A percentile compares a stretch with the other conserved stretches of the same genome.
Evolutionary conservation across 37 sponge, comb jelly and placozoan genomes (phyloP).

Genomic region (Ianthella basta): DNA sequence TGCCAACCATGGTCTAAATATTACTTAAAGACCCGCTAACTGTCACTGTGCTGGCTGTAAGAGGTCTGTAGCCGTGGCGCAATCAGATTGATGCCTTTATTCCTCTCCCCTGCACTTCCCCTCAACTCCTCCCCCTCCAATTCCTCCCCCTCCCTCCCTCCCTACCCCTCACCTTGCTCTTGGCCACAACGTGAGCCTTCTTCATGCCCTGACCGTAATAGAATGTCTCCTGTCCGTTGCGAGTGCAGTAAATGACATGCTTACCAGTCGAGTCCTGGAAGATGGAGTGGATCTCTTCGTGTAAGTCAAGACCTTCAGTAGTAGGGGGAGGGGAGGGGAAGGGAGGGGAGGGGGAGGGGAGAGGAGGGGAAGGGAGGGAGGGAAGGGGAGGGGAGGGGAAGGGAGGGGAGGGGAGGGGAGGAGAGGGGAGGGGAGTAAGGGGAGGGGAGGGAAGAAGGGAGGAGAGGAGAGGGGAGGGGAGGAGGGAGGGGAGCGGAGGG

Average conservation of each 20-base stretch:
- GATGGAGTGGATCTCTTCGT: conserved; percentile 82
- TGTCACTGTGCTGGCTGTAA: too few relatives aligned
- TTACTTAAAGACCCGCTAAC: too few relatives aligned
- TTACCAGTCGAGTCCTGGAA: conserved; percentile 92
- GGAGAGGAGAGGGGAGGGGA: not conserved
- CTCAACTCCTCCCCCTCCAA: too few relatives aligned
- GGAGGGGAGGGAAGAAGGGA: not conserved
- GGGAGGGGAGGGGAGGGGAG: not conserved
- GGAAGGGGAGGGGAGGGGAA: not conserved
- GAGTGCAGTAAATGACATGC: conserved; percentile 79
- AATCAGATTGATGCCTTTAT: too few relatives aligned
- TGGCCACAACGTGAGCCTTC: not conserved
- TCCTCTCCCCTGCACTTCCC: too few relatives aligned
- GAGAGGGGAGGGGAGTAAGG: too few relatives aligned
- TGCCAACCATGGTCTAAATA: too few relatives aligned
- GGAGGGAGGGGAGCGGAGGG: not conserved
- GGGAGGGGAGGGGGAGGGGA: not conserved
- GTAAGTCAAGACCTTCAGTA: conserved; percentile 47
- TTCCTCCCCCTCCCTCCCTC: not conserved
- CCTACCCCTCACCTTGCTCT: not conserved
- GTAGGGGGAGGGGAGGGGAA: not conserved
- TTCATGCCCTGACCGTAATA: not conserved
- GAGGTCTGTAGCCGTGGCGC: too few relatives aligned
- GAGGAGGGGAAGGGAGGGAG: not conserved
- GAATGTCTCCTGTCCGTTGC: conserved; percentile 6